phyloP scores from a whole-genome alignment of 2,888 invertebrate genomes.

The Agriopis aurantiaria region DNA sequence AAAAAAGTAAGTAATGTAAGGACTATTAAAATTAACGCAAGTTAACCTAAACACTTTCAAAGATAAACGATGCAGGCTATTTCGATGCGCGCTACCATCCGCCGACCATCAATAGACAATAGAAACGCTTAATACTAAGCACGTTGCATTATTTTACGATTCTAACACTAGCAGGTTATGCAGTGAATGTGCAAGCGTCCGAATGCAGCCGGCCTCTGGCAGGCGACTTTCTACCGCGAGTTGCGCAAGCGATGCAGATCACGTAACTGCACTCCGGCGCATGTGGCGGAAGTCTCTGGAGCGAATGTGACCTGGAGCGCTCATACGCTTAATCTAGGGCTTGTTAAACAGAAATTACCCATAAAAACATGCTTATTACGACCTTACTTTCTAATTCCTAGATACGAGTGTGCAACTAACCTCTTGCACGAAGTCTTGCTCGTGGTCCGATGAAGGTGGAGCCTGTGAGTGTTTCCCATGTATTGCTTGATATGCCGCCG shows the following conservation, averaged over 20 bases:
- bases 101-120: constrained; percentile 52
- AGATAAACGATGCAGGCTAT: constrained; percentile 34
- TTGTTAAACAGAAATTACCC: constrained; percentile 47
- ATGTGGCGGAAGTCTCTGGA: constrained; percentile 82
- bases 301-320: constrained; percentile 74
- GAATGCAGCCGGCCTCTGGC: constrained; percentile 75
- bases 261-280: constrained; percentile 81
- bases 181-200: constrained; percentile 70
- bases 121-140: constrained; percentile 56
- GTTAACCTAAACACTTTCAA: constrained; percentile 10
- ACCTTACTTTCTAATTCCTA: constrained; percentile 41
- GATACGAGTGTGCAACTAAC: constrained; percentile 76
- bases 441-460: constrained; percentile 82
- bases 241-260: constrained; percentile 84
- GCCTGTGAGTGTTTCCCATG: constrained; percentile 88
- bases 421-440: constrained; percentile 95
- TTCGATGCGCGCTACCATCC: constrained; percentile 48
- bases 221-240: constrained; percentile 80
- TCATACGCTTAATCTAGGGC: constrained; percentile 61
- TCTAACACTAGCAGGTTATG: constrained; percentile 71
- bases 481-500: constrained; percentile 97
- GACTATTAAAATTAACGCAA: too few relatives aligned
- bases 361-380: constrained; percentile 39
- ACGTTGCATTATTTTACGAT: constrained; percentile 67
- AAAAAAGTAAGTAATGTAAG: background rate